phyloP scores from a whole-genome alignment of 2,888 invertebrate genomes.

The Plagodis dolabraria region DNA sequence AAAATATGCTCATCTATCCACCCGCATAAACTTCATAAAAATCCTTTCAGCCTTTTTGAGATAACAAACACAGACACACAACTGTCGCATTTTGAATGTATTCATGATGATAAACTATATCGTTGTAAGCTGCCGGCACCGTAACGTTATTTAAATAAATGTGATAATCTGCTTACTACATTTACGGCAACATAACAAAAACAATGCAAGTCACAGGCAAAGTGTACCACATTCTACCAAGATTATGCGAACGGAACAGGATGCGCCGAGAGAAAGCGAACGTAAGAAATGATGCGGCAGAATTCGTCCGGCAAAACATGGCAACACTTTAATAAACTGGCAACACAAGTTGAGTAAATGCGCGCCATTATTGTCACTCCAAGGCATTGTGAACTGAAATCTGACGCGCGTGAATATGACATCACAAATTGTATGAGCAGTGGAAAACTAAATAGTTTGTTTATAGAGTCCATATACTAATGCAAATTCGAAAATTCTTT shows the following conservation, averaged over 20 bases:
- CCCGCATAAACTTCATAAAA: too few species aligned
- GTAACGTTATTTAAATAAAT: conserved; percentile 19
- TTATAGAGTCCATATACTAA: background rate
- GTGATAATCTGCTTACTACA: conserved; percentile 15
- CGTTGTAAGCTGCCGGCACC: background rate
- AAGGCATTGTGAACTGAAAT: conserved; percentile 26
- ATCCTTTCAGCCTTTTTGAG: too few species aligned
- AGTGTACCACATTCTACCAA: conserved; percentile 34
- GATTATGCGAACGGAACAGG: conserved; percentile 45
- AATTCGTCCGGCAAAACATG: conserved; percentile 45
- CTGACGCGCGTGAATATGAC: conserved; percentile 31
- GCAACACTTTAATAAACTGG: conserved; percentile 50
- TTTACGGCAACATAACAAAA: conserved; percentile 29
- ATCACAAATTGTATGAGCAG: conserved; percentile 27
- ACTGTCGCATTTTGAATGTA: background rate
- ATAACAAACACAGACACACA: background rate
- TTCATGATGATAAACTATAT: conserved; percentile 2
- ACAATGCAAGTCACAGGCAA: conserved; percentile 31
- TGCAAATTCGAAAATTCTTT: background rate
- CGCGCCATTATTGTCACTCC: conserved; percentile 39
- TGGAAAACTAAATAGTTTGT: conserved; percentile 1
- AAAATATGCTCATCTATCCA: too few species aligned
- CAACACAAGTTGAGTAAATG: conserved; percentile 41
- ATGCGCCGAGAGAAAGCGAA: conserved; percentile 53
- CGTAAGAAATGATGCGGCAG: conserved; percentile 58